Conservation (phyloP, 2,113 vertebrate species). For the Sterna hirundo region DNA sequence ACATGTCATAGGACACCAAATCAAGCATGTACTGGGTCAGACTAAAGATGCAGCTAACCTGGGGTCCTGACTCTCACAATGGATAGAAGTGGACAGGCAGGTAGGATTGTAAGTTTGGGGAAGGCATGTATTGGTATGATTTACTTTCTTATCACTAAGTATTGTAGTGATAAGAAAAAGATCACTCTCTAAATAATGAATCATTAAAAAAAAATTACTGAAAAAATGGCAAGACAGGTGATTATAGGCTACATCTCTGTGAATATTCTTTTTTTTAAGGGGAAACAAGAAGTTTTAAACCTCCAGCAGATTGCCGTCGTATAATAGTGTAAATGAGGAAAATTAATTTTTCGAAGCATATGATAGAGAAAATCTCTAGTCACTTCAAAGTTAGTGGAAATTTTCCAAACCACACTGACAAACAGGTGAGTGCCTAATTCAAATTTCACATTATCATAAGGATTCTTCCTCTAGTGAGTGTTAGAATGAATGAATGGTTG, state of each 20-base stretch:
- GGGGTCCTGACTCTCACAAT: background rate
- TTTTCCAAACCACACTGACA: background rate
- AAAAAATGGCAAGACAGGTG: background rate
- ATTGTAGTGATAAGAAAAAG: background rate
- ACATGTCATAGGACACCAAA: background rate
- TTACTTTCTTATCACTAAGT: background rate
- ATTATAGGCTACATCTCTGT: background rate
- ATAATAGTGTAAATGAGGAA: fast-evolving
- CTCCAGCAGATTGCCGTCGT: background rate
- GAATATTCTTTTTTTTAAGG: background rate
- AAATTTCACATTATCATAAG: background rate
- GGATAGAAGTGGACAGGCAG: background rate
- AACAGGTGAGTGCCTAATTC: background rate
- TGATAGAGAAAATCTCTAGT: background rate
- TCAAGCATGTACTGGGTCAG: background rate
- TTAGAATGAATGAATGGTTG: background rate
- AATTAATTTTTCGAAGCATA: fast-evolving
- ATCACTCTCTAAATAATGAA: background rate
- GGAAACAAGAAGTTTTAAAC: background rate
- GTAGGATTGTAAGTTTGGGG: background rate
- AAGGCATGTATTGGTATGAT: background rate
- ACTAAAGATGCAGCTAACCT: background rate
- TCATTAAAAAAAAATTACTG: background rate
- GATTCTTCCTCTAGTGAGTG: background rate
- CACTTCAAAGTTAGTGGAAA: background rate